Conservation (phyloP, 2,113 vertebrate species). For the Felis chaus region DNA sequence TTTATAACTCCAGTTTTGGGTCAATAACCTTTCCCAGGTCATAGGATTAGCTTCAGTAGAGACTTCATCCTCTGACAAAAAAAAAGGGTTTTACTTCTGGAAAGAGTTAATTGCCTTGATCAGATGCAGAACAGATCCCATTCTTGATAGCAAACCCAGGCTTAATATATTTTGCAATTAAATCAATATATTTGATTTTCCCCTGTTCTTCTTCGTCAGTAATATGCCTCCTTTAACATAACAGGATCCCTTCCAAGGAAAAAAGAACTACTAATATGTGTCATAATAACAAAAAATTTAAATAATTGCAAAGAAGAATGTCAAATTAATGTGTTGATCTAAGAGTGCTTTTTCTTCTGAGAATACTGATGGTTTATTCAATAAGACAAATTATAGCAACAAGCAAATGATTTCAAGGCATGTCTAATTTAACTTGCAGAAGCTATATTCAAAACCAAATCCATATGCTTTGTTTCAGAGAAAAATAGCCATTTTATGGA, state of each 20-base stretch:
- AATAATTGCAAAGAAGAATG: neutral
- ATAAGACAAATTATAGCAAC: neutral
- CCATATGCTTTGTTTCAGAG: neutral
- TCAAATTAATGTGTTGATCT: neutral
- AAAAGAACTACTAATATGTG: neutral
- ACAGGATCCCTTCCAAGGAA: neutral
- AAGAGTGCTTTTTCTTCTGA: neutral
- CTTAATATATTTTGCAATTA: neutral
- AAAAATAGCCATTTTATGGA: neutral
- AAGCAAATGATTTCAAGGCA: conserved; percentile 12
- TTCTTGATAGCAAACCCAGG: neutral
- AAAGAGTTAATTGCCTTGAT: conserved; percentile 12
- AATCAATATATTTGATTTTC: neutral
- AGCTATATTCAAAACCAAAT: neutral
- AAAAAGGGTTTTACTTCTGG: neutral
- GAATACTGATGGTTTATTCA: neutral
- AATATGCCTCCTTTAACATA: neutral
- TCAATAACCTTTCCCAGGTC: neutral
- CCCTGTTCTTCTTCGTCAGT: neutral
- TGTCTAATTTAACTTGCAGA: neutral
- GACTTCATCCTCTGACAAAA: neutral
- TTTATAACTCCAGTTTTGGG: neutral
- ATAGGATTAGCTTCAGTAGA: neutral
- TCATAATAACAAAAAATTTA: neutral
- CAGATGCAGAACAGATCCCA: neutral